These are phyloP conservation scores for Leuciscus idus DNA, from an alignment of 2,113 vertebrate species.

Conservation along the genomic window DNA sequence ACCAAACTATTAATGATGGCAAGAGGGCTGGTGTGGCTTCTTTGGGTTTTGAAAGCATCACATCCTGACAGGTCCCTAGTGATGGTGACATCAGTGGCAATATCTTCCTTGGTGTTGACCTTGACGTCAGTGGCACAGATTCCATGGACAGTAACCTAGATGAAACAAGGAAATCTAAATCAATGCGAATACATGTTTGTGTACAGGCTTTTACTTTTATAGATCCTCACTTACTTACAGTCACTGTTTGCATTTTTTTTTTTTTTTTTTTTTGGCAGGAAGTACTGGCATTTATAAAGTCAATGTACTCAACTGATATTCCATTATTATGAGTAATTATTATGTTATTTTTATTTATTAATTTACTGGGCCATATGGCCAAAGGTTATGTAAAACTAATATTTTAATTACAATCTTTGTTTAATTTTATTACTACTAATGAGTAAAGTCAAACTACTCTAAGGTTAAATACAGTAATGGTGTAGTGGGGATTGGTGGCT, in stretches of 20 bases:
- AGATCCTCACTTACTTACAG: background rate
- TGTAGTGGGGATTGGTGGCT: background rate
- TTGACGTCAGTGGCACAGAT: slow-evolving; percentile 78
- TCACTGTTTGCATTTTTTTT: background rate
- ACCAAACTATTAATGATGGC: slow-evolving; percentile 86
- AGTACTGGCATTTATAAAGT: background rate
- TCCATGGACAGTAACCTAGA: slow-evolving; percentile 87
- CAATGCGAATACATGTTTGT: background rate
- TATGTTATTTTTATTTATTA: background rate
- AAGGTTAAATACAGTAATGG: background rate
- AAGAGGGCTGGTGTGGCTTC: slow-evolving; percentile 80
- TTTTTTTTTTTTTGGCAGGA: background rate
- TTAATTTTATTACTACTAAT: background rate
- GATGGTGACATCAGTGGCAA: slow-evolving; percentile 78
- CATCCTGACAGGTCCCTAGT: slow-evolving; percentile 83
- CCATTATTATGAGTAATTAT: background rate
- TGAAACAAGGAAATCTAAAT: slow-evolving; percentile 4
- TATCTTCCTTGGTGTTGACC: slow-evolving; percentile 72
- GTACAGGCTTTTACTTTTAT: background rate
- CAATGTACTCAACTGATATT: background rate
- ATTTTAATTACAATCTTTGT: background rate
- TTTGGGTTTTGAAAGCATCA: slow-evolving; percentile 79
- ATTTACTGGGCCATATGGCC: background rate
- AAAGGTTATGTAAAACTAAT: background rate
- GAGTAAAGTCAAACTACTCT: background rate